phyloP scores from a whole-genome alignment of 92 coral and sea anemone genomes.

The Paramuricea clavata region DNA sequence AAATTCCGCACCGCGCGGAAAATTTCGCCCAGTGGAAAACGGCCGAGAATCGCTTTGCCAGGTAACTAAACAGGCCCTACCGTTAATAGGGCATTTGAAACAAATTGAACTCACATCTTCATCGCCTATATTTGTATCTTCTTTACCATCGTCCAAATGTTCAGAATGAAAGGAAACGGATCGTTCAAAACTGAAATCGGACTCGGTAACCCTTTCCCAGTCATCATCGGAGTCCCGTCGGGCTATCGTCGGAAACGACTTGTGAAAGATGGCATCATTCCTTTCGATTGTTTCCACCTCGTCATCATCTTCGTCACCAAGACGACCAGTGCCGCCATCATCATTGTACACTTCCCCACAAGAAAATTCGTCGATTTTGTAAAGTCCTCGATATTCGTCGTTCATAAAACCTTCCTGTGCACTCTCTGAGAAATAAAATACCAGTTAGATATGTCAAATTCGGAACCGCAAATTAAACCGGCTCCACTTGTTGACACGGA shows the following conservation, averaged over 20 bases:
- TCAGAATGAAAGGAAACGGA: slow-evolving; percentile 42
- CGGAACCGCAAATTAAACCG: too few species aligned
- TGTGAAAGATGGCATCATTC: slow-evolving; percentile 4
- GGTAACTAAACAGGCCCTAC: too few species aligned
- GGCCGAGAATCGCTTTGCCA: too few species aligned
- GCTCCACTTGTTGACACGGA: too few species aligned
- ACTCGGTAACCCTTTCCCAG: background rate
- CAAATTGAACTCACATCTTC: background rate
- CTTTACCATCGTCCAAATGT: slow-evolving; percentile 12
- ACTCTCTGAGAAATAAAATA: background rate
- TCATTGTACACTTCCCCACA: background rate
- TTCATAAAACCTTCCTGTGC: background rate
- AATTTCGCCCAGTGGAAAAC: too few species aligned
- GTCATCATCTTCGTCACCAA: background rate
- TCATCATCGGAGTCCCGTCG: slow-evolving; percentile 19
- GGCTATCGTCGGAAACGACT: background rate
- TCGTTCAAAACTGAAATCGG: slow-evolving; percentile 39
- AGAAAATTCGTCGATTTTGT: too few species aligned
- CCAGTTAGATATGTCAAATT: background rate
- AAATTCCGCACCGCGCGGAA: too few species aligned
- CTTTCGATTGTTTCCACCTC: background rate
- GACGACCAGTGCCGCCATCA: background rate
- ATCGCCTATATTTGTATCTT: background rate
- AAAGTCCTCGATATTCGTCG: too few species aligned
- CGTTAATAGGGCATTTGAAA: too few species aligned